Conservation (phyloP, 1,140 invertebrate genomes). For the Drosophila murphyi region DNA sequence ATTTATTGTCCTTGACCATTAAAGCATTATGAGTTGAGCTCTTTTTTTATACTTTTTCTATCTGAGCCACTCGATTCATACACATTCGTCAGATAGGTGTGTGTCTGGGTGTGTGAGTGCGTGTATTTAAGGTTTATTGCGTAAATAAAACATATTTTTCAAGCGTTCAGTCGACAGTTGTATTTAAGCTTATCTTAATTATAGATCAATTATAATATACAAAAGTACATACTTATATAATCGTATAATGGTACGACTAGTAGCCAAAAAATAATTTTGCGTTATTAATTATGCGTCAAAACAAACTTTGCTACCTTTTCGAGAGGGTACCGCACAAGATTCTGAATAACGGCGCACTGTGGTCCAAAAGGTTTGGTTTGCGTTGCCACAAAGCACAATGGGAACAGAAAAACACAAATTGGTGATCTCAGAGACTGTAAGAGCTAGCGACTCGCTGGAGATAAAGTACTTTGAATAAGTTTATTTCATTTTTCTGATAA, state of each 20-base stretch:
- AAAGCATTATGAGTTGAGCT: conserved; percentile 12
- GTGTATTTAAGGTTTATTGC: conserved; percentile 52
- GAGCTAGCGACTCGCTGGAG: too few species aligned
- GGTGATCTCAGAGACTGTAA: too few species aligned
- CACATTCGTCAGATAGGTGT: conserved; percentile 14
- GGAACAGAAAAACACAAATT: too few species aligned
- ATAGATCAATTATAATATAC: conserved; percentile 75
- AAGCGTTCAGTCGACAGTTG: conserved; percentile 23
- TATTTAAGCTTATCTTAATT: conserved; percentile 78
- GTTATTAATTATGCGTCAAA: conserved; percentile 50
- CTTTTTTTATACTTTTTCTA: conserved; percentile 28
- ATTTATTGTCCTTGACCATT: conserved; percentile 44
- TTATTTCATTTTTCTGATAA: too few species aligned
- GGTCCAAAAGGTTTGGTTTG: background rate
- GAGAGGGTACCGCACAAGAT: background rate
- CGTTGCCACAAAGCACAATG: too few species aligned
- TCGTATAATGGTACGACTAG: conserved; percentile 37
- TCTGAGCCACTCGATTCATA: conserved; percentile 14
- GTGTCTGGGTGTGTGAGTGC: conserved; percentile 14
- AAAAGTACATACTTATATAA: conserved; percentile 29
- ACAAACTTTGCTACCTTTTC: conserved; percentile 22
- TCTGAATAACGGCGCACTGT: conserved; percentile 6
- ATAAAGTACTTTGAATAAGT: too few species aligned
- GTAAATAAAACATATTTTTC: conserved; percentile 62
- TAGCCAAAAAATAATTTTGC: conserved; percentile 33